phyloP scores from a whole-genome alignment of 1,140 invertebrate genomes.

The Teleogryllus occipitalis region DNA sequence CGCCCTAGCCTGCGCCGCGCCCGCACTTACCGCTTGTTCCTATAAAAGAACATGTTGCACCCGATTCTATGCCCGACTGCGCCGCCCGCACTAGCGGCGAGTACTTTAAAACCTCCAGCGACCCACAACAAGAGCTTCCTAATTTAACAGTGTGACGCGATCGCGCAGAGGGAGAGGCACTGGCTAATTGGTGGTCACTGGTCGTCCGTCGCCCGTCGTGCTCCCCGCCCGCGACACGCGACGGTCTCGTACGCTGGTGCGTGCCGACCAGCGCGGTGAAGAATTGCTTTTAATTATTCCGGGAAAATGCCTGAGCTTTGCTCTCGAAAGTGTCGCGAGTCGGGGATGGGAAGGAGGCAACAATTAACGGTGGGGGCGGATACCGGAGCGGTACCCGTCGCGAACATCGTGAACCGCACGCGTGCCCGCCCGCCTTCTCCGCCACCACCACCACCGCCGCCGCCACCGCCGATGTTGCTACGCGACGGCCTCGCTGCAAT shows the following conservation, averaged over 20 bases:
- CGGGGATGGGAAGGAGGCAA: not conserved
- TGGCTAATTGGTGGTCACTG: not conserved
- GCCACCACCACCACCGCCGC: too few relatives aligned
- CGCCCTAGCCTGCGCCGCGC: not conserved
- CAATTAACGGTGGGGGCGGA: not conserved
- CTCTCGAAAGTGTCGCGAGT: not conserved
- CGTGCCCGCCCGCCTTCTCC: too few relatives aligned
- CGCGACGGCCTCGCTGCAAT: not conserved
- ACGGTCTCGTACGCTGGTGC: not conserved
- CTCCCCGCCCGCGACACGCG: too few relatives aligned
- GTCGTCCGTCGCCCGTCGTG: not conserved
- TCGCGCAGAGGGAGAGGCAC: not conserved
- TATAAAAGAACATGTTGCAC: not conserved
- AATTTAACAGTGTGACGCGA: not conserved
- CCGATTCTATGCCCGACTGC: not conserved
- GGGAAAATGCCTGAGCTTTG: not conserved
- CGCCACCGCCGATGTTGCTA: too few relatives aligned
- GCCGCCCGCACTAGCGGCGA: not conserved
- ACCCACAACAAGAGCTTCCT: not conserved
- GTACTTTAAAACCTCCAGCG: not conserved
- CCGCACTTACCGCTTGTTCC: conserved; percentile 2
- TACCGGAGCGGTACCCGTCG: too few relatives aligned
- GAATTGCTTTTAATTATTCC: not conserved
- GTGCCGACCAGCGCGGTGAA: not conserved
- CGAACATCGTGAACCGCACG: too few relatives aligned